phyloP scores from a whole-genome alignment of 2,797 vertebrate species.

The Sylvia borin region DNA sequence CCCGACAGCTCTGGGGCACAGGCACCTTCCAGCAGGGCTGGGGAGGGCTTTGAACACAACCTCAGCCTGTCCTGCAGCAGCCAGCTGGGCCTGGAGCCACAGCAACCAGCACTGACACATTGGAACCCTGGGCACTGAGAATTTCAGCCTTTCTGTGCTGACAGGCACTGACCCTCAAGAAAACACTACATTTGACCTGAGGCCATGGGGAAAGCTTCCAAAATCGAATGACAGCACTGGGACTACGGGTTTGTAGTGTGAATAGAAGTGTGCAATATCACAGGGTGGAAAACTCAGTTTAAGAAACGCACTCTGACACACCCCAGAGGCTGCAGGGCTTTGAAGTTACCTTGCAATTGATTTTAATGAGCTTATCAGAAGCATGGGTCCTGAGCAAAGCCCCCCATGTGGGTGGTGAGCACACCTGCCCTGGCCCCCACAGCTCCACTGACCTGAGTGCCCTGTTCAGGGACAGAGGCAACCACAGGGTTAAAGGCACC shows the following conservation, averaged over 20 bases:
- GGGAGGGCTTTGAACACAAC: background rate
- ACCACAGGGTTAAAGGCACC: background rate
- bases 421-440: accelerated
- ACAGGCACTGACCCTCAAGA: too few species aligned
- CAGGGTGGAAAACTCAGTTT: too few species aligned
- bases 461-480: background rate
- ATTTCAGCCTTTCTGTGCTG: too few species aligned
- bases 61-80: accelerated
- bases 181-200: too few species aligned
- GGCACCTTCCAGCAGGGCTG: accelerated
- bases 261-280: too few species aligned
- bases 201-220: too few species aligned
- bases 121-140: too few species aligned
- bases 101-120: background rate
- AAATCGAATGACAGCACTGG: too few species aligned
- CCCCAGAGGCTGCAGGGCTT: accelerated
- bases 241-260: too few species aligned
- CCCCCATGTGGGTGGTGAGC: background rate
- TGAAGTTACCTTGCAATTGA: background rate
- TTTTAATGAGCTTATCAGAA: accelerated
- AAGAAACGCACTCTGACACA: too few species aligned
- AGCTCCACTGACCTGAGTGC: background rate
- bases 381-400: accelerated
- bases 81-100: accelerated
- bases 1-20: accelerated